Evolutionary conservation across 2,888 invertebrate genomes (phyloP), one percentile per base, ranked within the genome.

Genomic region (Tipula helvola): DNA sequence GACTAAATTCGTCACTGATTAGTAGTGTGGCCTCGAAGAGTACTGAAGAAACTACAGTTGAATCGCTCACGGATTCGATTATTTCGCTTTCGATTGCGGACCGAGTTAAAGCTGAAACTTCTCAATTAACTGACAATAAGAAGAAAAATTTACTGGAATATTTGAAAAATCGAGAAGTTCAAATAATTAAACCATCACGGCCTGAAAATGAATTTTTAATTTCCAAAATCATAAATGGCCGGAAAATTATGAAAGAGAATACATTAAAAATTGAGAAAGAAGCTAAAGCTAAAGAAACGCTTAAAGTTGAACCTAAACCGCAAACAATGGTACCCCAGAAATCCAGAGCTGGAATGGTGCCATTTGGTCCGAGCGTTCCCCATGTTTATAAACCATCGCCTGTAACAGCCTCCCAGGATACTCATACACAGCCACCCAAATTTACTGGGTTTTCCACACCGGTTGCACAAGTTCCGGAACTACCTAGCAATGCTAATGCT

Each of bases 1-100:
- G 86, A 0, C 13, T 86, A 1, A 86, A 86, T 41, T 36, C 41
- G 1, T 84, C 84, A 84, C n/a, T 41, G 5, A 39, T 84, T n/a
- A 36, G 5, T 84, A 16, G 12, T 10, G 71, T 28, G 13, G 71
- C 84, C 16, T 36, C 84, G 3, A 84, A 84, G 3, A 39, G 3
- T 39, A 36, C 36, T 39, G 84, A 84, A 5, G 84, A 39, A 16
- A n/a, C 41, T 42, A 88, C 88, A 13, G 89, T 91, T 86, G 91
- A 91, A 87, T 91, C 90, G 0, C 88, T 92, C 4, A 90, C 91
- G 1, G 91, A 91, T 87, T 91, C 91, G 0, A 90, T 92, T 86
- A 88, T 91, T 0, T 91, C 91, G 0, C 89, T 92, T 90, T 91
- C 90, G 28, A 87, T 92, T 0, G 89, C 89, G 0, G 90, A 90